Evolutionary conservation across 1,140 invertebrate species (phyloP).

Genomic region (Drosophila sp.): DNA sequence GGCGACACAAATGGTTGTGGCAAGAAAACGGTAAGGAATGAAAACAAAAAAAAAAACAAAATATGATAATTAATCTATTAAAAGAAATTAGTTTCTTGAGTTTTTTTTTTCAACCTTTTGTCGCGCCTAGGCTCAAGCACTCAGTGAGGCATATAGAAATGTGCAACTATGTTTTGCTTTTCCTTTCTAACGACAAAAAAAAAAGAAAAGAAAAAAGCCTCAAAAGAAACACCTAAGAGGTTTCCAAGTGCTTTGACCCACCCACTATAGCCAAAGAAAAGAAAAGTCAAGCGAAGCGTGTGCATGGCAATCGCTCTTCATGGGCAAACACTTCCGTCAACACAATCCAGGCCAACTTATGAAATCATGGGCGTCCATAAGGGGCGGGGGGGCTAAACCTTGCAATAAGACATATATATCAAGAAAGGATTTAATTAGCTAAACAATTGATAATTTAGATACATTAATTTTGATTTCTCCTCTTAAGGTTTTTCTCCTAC

Average conservation of each 20-base stretch:
- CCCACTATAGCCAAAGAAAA: slow-evolving; percentile 24
- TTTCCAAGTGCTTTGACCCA: slow-evolving; percentile 57
- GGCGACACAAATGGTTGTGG: slow-evolving; percentile 63
- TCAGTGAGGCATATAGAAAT: slow-evolving; percentile 31
- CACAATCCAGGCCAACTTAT: slow-evolving; percentile 42
- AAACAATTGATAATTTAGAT: too few relatives aligned
- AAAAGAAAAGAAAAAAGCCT: slow-evolving; percentile 39
- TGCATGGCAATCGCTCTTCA: slow-evolving; percentile 33
- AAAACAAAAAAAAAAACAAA: background rate
- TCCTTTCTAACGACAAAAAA: slow-evolving; percentile 45
- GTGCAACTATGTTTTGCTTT: slow-evolving; percentile 32
- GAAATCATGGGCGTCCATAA: slow-evolving; percentile 30
- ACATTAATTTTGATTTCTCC: too few relatives aligned
- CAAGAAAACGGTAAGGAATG: slow-evolving; percentile 64
- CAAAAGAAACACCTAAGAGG: slow-evolving; percentile 52
- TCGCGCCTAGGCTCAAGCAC: slow-evolving; percentile 1
- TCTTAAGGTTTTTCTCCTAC: too few relatives aligned
- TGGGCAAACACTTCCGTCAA: slow-evolving; percentile 46
- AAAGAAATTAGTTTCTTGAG: background rate
- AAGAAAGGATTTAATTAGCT: too few relatives aligned
- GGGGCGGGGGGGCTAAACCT: background rate
- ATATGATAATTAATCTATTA: background rate
- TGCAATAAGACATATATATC: too few relatives aligned
- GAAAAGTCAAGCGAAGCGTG: slow-evolving; percentile 21
- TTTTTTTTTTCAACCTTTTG: background rate